phyloP scores from a whole-genome alignment of 2,797 vertebrate genomes.

The Gadopsis bispinosus region DNA sequence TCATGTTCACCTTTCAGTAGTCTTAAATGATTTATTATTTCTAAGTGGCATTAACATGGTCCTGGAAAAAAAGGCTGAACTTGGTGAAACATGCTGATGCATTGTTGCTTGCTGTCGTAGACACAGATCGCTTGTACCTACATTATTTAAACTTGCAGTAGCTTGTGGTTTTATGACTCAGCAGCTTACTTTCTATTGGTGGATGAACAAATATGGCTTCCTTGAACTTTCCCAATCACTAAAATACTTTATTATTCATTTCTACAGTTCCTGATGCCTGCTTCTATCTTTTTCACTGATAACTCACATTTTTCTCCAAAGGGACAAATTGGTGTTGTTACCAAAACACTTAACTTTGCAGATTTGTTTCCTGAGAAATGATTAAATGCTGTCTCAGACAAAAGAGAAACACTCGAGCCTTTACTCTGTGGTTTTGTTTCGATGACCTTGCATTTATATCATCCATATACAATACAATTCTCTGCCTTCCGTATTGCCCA shows the following conservation, averaged over 20 bases:
- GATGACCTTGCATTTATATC: neutral
- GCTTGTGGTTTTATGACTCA: slow-evolving; percentile 49
- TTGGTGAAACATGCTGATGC: slow-evolving; percentile 32
- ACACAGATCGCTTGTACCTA: slow-evolving; percentile 13
- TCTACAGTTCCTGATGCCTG: neutral
- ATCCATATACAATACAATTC: neutral
- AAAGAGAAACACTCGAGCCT: slow-evolving; percentile 3
- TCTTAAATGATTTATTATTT: slow-evolving; percentile 15
- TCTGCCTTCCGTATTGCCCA: slow-evolving; percentile 3
- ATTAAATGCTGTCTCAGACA: neutral
- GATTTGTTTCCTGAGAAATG: neutral
- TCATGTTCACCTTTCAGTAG: neutral
- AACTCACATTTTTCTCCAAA: neutral
- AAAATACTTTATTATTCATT: slow-evolving; percentile 8
- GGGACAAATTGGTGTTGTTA: neutral
- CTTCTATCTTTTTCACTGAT: neutral
- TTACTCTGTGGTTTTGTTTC: neutral
- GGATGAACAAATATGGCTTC: slow-evolving; percentile 27
- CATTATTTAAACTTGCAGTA: slow-evolving; percentile 43
- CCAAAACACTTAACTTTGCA: neutral
- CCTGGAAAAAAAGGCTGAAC: slow-evolving; percentile 16
- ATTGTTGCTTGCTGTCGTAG: slow-evolving; percentile 20
- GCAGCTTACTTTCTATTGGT: slow-evolving; percentile 20
- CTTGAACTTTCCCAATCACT: slow-evolving; percentile 11
- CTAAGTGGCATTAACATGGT: neutral